phyloP scores from a whole-genome alignment of 2,888 invertebrate species.

The Rhorus exstirpatorius region DNA sequence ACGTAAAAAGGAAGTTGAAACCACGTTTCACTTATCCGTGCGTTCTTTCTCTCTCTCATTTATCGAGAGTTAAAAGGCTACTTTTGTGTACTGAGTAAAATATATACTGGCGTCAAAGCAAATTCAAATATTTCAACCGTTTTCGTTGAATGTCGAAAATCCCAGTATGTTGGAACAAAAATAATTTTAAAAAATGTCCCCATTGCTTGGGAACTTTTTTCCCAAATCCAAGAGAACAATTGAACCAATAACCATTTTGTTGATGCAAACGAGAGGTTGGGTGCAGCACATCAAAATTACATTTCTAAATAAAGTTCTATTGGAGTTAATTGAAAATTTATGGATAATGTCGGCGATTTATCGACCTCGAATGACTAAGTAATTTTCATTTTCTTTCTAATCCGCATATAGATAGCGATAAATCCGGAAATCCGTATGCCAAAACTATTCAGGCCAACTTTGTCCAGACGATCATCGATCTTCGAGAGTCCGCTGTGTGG shows the following conservation, averaged over 20 bases:
- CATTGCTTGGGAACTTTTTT: no score
- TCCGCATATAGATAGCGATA: background rate
- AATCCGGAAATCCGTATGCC: background rate
- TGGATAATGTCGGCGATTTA: background rate
- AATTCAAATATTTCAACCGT: no score
- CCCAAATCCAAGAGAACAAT: background rate
- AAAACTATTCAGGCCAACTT: background rate
- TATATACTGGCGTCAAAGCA: no score
- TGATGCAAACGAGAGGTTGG: background rate
- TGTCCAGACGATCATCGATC: slow-evolving; percentile 1
- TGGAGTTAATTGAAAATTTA: background rate
- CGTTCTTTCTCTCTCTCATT: slow-evolving; percentile 1
- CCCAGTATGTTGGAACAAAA: no score
- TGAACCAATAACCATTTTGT: background rate
- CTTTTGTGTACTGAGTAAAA: no score
- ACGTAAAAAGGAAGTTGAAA: slow-evolving; percentile 38
- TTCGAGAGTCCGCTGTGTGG: background rate
- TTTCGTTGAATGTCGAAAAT: no score
- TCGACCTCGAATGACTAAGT: background rate
- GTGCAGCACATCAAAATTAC: background rate
- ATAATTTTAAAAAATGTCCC: no score
- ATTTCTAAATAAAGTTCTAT: background rate
- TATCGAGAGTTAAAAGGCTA: background rate
- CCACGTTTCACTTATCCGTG: slow-evolving; percentile 29
- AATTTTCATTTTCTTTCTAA: background rate